Percentiles rank a stretch among this genome's conserved stretches.
Conservation (phyloP, 2,888 invertebrate species). For the Stomorhina lunata region DNA sequence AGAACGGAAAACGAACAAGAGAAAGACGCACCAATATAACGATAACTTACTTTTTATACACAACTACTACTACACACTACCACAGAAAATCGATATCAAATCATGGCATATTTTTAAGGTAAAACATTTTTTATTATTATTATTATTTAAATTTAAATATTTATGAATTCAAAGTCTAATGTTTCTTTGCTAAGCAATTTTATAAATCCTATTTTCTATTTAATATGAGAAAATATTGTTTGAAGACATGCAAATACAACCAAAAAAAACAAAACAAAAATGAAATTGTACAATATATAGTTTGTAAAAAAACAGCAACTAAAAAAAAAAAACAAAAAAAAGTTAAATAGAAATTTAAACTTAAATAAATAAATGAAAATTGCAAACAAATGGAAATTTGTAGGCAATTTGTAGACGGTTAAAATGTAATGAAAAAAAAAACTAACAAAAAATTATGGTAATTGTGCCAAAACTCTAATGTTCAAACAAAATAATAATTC, state of each 20-base stretch:
- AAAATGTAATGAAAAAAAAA: not conserved
- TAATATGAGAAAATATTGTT: slow-evolving; percentile 19
- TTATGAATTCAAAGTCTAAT: slow-evolving; percentile 27
- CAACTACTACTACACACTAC: no score
- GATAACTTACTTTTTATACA: not conserved
- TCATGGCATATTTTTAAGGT: slow-evolving; percentile 43
- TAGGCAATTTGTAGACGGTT: slow-evolving; percentile 23
- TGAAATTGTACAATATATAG: slow-evolving; percentile 49
- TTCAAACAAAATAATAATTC: slow-evolving; percentile 44
- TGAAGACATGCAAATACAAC: slow-evolving; percentile 45
- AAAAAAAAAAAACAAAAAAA: not conserved
- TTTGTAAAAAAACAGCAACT: slow-evolving; percentile 37
- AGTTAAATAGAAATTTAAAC: not conserved
- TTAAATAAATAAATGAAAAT: not conserved
- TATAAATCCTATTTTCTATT: slow-evolving; percentile 12
- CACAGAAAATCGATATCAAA: slow-evolving; percentile 29
- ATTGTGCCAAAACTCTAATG: slow-evolving; percentile 61
- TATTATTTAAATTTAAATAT: slow-evolving; percentile 44
- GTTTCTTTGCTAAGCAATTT: not conserved
- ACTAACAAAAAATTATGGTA: slow-evolving; percentile 27
- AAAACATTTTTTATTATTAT: slow-evolving; percentile 33
- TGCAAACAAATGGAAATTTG: slow-evolving; percentile 37
- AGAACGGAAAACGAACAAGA: not conserved
- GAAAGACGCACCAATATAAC: not conserved
- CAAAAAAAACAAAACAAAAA: not conserved